Percentiles rank a stretch among this genome's conserved stretches.
Conservation (phyloP, 1,140 invertebrate genomes). For the Myzus persicae region DNA sequence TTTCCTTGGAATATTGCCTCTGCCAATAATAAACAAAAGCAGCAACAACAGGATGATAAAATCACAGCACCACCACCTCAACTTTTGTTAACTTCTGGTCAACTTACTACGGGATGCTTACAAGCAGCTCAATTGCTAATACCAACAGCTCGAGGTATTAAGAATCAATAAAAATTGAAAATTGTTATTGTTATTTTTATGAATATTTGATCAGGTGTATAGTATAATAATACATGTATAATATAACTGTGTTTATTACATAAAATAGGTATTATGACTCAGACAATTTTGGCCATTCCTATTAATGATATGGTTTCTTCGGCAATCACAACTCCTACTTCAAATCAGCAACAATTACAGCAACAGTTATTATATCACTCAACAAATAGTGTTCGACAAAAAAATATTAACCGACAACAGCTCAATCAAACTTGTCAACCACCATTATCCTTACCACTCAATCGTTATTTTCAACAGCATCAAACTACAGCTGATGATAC, state of each 20-base stretch:
- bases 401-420: conserved; percentile 28
- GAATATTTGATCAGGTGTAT: neutral
- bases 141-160: conserved; percentile 41
- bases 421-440: conserved; percentile 27
- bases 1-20: conserved; percentile 32
- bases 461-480: conserved; percentile 29
- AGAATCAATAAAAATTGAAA: neutral
- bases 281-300: conserved; percentile 39
- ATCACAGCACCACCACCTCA: conserved; percentile 18
- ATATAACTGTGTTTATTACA: neutral
- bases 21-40: conserved; percentile 3
- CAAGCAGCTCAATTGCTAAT: conserved; percentile 38
- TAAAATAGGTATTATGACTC: conserved; percentile 36
- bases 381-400: conserved; percentile 7
- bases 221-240: neutral
- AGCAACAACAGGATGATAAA: conserved; percentile 22
- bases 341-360: conserved; percentile 1
- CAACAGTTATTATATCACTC: conserved; percentile 2
- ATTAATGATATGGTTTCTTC: conserved; percentile 22
- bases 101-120: conserved; percentile 42
- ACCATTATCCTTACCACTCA: neutral
- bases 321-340: neutral
- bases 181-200: neutral
- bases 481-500: neutral
- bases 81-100: conserved; percentile 40